phyloP scores from a whole-genome alignment of 2,888 invertebrate species.

The Thymelicus sylvestris region DNA sequence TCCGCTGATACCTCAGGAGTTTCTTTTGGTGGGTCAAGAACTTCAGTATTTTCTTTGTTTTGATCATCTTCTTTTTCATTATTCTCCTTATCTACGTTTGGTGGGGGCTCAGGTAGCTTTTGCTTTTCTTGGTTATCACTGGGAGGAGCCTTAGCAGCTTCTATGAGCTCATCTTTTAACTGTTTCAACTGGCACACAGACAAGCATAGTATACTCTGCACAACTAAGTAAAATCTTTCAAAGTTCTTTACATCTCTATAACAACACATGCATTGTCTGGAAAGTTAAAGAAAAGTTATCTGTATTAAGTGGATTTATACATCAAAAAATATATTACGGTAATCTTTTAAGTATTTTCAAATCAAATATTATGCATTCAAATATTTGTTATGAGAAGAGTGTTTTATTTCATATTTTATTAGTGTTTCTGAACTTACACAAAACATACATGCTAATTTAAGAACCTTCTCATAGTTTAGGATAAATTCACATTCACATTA shows the following conservation, averaged over 20 bases:
- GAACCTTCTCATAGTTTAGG: conserved; percentile 10
- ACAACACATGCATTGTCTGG: conserved; percentile 97
- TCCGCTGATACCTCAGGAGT: conserved; percentile 43
- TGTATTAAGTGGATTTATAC: too few species aligned
- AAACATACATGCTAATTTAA: neutral
- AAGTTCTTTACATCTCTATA: conserved; percentile 96
- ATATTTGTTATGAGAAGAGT: neutral
- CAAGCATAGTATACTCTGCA: conserved; percentile 93
- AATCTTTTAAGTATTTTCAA: too few species aligned
- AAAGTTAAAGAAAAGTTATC: conserved; percentile 50
- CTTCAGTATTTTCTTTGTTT: conserved; percentile 54
- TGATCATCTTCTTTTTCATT: conserved; percentile 54
- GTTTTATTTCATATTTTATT: neutral
- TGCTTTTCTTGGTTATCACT: conserved; percentile 60
- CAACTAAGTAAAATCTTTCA: conserved; percentile 94
- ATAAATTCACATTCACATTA: conserved; percentile 56
- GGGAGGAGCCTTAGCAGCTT: conserved; percentile 63
- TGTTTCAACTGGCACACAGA: conserved; percentile 93
- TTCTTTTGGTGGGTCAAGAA: conserved; percentile 46
- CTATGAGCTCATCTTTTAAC: conserved; percentile 85
- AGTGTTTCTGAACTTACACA: neutral
- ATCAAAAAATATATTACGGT: too few species aligned
- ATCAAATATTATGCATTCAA: too few species aligned
- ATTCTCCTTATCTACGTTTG: conserved; percentile 55
- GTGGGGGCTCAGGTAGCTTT: conserved; percentile 51